A percentile compares a stretch with the other conserved stretches of the same genome.
Evolutionary conservation across 2,113 vertebrate genomes (phyloP).

Genomic region (Microtus oregoni): DNA sequence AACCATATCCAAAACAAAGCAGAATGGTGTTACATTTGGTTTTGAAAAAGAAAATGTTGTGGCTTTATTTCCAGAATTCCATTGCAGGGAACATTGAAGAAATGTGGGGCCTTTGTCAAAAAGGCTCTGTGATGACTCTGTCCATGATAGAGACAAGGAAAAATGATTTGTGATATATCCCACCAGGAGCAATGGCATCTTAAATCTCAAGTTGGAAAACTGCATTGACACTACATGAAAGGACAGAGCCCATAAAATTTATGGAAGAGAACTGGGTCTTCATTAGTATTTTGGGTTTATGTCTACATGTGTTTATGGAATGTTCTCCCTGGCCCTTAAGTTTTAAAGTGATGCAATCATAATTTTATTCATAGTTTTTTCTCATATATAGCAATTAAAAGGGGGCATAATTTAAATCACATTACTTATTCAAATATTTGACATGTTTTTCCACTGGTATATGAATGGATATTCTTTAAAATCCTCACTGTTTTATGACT

Average conservation of each 20-base stretch:
- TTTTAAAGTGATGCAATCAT: slow-evolving; percentile 47
- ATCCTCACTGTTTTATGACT: slow-evolving; percentile 14
- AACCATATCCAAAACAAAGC: neutral
- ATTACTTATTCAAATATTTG: slow-evolving; percentile 75
- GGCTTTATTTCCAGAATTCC: neutral
- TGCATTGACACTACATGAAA: neutral
- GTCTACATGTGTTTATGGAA: neutral
- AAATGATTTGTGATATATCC: neutral
- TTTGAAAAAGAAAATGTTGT: neutral
- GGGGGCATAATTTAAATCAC: slow-evolving; percentile 60
- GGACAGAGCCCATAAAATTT: neutral
- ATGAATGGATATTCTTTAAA: slow-evolving; percentile 64
- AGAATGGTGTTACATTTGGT: neutral
- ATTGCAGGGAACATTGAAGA: neutral
- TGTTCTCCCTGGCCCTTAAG: neutral
- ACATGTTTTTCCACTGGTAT: slow-evolving; percentile 50
- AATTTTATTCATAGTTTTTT: slow-evolving; percentile 68
- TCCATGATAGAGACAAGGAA: neutral
- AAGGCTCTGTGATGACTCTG: neutral
- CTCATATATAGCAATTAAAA: slow-evolving; percentile 61
- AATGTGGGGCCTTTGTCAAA: neutral
- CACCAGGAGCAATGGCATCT: rapidly evolving
- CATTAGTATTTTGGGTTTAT: slow-evolving; percentile 33
- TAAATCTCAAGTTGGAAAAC: neutral
- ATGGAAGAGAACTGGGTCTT: neutral